Percentiles rank a stretch among this genome's conserved stretches.
phyloP scores from a whole-genome alignment of 2,797 vertebrate genomes.

The Propithecus perrieri region DNA sequence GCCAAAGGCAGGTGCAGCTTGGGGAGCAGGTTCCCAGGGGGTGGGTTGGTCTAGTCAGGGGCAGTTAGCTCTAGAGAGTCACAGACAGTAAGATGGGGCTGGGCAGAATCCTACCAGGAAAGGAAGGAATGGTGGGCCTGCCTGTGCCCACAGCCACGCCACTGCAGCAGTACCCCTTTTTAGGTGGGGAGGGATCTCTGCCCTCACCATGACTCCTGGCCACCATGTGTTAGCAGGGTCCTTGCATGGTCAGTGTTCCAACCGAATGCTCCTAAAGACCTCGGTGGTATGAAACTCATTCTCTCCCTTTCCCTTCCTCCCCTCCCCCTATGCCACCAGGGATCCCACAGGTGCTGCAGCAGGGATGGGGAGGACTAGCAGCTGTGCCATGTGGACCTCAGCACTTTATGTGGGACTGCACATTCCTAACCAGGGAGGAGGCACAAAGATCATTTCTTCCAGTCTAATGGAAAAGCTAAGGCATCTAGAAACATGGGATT shows the following conservation, averaged over 20 bases:
- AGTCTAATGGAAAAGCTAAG: background rate
- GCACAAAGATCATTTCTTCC: background rate
- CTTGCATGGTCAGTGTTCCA: background rate
- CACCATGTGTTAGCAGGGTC: background rate
- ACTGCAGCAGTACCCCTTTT: background rate
- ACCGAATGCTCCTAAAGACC: background rate
- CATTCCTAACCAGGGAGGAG: background rate
- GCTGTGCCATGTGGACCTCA: background rate
- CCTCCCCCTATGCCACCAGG: rapidly evolving
- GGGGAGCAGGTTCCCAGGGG: too few relatives aligned
- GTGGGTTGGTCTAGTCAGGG: background rate
- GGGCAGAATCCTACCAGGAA: background rate
- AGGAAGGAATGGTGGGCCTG: background rate
- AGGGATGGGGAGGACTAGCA: background rate
- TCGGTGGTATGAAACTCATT: background rate
- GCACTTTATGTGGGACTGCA: too few relatives aligned
- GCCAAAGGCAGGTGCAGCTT: background rate
- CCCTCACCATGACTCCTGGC: background rate
- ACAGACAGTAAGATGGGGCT: background rate
- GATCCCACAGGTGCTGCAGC: background rate
- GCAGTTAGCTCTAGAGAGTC: background rate
- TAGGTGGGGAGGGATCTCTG: background rate
- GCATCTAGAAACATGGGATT: background rate
- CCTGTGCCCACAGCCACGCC: background rate
- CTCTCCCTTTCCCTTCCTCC: background rate